Percentiles rank a stretch among this genome's conserved stretches.
Conservation (phyloP, 2,888 invertebrate genomes). For the Eucera pruinosa region DNA sequence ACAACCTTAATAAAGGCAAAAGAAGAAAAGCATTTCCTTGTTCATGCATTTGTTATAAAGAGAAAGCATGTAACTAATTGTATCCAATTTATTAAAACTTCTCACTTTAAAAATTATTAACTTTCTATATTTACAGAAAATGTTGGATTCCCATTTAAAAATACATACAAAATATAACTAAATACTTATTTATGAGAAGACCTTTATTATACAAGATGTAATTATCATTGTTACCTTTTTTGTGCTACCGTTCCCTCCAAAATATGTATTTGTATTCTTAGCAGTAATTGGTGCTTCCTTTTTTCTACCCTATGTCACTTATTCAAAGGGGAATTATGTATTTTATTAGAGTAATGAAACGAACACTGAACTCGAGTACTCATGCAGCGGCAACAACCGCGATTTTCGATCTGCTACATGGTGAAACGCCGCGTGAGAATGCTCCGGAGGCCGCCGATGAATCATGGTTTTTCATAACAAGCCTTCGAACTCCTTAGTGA, state of each 20-base stretch:
- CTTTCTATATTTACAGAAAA: no score
- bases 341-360: slow-evolving; percentile 16
- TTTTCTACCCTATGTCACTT: neutral
- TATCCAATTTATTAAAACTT: no score
- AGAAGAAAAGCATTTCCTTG: neutral
- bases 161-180: no score
- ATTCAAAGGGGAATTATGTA: slow-evolving; percentile 1
- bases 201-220: no score
- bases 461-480: slow-evolving; percentile 29
- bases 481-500: slow-evolving; percentile 10
- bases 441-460: slow-evolving; percentile 21
- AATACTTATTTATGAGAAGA: no score
- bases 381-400: neutral
- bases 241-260: neutral
- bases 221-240: neutral
- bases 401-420: slow-evolving; percentile 9
- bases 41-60: no score
- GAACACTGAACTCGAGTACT: slow-evolving; percentile 26
- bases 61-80: no score
- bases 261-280: neutral
- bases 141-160: no score
- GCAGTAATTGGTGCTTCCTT: slow-evolving; percentile 22
- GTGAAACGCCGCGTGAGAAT: slow-evolving; percentile 26
- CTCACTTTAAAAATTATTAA: no score
- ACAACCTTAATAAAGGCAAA: neutral